Evolutionary conservation across 2,113 vertebrate species (phyloP), one percentile per base, ranked within the genome.

Genomic region (Eublepharis macularius): DNA sequence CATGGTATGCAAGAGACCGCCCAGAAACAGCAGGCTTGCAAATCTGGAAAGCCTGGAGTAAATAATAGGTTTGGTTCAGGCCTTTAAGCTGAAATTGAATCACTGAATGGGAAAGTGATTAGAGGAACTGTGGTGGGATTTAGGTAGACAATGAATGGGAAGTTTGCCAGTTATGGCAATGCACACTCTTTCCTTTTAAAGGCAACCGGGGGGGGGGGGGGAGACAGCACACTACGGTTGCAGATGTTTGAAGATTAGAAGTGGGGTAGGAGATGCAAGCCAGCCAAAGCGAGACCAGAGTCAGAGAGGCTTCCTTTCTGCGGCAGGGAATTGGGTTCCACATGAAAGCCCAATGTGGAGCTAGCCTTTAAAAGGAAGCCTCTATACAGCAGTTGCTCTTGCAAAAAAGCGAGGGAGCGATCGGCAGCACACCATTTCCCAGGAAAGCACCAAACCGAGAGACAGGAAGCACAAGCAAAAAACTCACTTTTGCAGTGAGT

Each of bases 401-500:
- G 21, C 2, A 70, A 19, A 81, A 74, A 45, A 87, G 83, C 72
- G 79, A 41, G 74, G 83, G 74, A 87, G 41, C 0, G 45, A 16
- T 68, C 1, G 80, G 77, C 73, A 79, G 84, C 6, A 1, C 2
- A 81, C 7, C 10, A 76, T 87, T 79, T 66, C 80, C 63, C 80
- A n/a, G 16, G 74, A 36, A 81, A 89, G 81, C 4, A 17, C 32
- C 32, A 82, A 66, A 51, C 89, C 41, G 74, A 91, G 12, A 78
- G 65, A 84, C 89, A 86, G 39, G 69, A 92, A 91, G 89, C 82
- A 90, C 80, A 94, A 86, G 83, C 83, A 10, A 66, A 82, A 86
- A 45, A 63, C 63, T 88, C 89, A 80, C 81, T 86, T 89, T 54
- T 65, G 81, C 91, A 93, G 85, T 90, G 87, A 84, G 92, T 90